Evolutionary conservation across 2,113 vertebrate species (phyloP).

Genomic region (Silurus glanis): DNA sequence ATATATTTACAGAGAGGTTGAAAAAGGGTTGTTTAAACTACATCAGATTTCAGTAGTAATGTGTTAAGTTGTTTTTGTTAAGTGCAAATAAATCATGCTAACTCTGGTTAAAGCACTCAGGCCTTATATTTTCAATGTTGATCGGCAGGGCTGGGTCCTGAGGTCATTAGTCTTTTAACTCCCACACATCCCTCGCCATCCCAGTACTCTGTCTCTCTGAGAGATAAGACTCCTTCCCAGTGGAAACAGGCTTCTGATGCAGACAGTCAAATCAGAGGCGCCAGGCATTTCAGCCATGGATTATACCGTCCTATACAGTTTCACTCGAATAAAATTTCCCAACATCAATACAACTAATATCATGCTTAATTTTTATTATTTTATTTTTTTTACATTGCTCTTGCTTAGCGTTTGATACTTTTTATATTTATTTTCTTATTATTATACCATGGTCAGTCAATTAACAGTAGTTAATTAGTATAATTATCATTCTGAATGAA

Average conservation of each 20-base stretch:
- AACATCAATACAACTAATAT: background rate
- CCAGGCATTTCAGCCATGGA: background rate
- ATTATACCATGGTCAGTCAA: no score
- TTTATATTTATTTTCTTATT: no score
- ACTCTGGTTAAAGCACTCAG: background rate
- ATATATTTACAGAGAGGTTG: background rate
- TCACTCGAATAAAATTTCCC: background rate
- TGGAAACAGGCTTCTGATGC: constrained; percentile 6
- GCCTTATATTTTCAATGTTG: background rate
- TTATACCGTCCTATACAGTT: constrained; percentile 1
- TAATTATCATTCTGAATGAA: no score
- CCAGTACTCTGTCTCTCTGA: background rate
- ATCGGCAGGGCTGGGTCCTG: background rate
- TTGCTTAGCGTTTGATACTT: no score
- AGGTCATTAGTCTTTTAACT: constrained; percentile 5
- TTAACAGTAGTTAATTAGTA: no score
- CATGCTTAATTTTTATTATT: background rate
- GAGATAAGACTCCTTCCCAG: background rate
- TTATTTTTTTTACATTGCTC: background rate
- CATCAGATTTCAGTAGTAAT: background rate
- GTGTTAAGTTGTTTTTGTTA: background rate
- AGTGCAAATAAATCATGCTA: background rate
- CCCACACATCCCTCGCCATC: background rate
- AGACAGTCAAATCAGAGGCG: background rate
- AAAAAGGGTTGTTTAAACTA: background rate